Base-by-base conservation (phyloP, 2,888 invertebrate genomes). In the Anorthoa munda region DNA sequence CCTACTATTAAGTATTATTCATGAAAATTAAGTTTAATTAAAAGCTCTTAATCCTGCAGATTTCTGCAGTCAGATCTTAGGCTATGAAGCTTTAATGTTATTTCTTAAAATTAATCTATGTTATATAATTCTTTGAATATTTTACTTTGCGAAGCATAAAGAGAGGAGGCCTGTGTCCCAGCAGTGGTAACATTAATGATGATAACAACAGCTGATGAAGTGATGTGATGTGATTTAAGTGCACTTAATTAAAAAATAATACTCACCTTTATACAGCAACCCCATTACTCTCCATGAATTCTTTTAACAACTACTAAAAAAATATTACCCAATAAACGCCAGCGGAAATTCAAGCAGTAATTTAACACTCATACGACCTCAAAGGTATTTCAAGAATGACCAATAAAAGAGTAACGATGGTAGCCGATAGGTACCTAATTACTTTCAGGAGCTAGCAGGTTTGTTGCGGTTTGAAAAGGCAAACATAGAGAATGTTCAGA, bases 341-440 rank as follows among this genome's bases (percentile, higher is more conserved):
- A 56, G 26, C 51, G 65, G 70, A 68, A 78, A 73, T 63, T 63
- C 46, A 46, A 46, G 53, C 72, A 21, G 60, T 56, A 61, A 70
- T 82, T 72, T 76, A 74, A 67, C 71, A 73, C 71, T 55, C 69
- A 58, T 66, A 74, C 60, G 31, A 74, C 72, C 71, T 61, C 46
- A 59, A 63, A 66, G 56, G 61, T 78, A 70, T 85, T 83, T 64
- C 45, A 76, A 59, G 74, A 85, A 85, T 72, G 39, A 64, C 61
- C 66, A 79, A 79, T 83, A 72, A 85, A 73, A 64, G 60, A 51
- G 63, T 53, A 53, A 50, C 50, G 53, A 53, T 60, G 64, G 72
- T 56, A 66, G 55, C 46, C 63, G 51, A 66, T 78, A 75, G 68
- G 58, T 50, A 48, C 51, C 59, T 72, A 85, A 75, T 82, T 85